Evolutionary conservation across 1,140 invertebrate genomes (phyloP).

Genomic region (Coelopa frigida): DNA sequence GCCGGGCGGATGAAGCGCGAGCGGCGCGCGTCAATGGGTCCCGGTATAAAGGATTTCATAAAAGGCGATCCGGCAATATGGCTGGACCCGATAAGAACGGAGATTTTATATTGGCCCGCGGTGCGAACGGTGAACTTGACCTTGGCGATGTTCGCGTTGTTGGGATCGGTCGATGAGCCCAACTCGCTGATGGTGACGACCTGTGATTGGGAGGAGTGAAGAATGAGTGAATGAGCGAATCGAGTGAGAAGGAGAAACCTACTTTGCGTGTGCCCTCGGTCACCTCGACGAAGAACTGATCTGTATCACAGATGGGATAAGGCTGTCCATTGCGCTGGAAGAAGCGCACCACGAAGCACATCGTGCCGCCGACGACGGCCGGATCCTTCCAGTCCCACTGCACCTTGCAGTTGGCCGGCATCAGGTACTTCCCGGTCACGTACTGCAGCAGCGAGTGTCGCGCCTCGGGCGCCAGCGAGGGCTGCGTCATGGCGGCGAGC

Average conservation of each 20-base stretch:
- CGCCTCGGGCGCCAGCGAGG: conserved; percentile 73
- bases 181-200: conserved; percentile 73
- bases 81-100: conserved; percentile 64
- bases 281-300: conserved; percentile 79
- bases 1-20: conserved; percentile 79
- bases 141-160: conserved; percentile 72
- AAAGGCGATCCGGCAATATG: conserved; percentile 57
- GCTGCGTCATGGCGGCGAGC: conserved; percentile 78
- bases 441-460: conserved; percentile 84
- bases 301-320: conserved; percentile 86
- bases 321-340: conserved; percentile 87
- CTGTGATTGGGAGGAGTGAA: conserved; percentile 14
- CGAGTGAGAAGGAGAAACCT: neutral
- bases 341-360: conserved; percentile 84
- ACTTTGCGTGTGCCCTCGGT: conserved; percentile 75
- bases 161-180: conserved; percentile 75
- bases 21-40: conserved; percentile 73
- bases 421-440: conserved; percentile 83
- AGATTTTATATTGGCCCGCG: conserved; percentile 81
- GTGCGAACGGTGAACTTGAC: conserved; percentile 87
- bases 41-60: conserved; percentile 55
- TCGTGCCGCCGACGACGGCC: conserved; percentile 76
- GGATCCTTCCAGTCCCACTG: conserved; percentile 80
- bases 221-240: neutral
- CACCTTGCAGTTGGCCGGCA: conserved; percentile 75